Conservation (phyloP, 2,113 vertebrate genomes). For the Terrapene triunguis region DNA sequence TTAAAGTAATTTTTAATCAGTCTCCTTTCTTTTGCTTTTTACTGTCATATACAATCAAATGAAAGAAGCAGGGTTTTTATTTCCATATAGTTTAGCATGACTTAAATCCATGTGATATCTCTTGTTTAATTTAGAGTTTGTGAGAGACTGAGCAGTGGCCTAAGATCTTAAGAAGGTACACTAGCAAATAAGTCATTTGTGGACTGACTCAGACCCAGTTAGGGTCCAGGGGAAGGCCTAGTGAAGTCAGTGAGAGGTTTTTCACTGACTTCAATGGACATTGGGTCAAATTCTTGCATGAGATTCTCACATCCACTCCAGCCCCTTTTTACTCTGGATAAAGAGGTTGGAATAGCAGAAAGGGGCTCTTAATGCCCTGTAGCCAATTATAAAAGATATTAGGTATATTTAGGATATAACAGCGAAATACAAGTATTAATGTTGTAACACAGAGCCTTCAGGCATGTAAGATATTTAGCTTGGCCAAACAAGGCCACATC, state of each 20-base stretch:
- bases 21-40: neutral
- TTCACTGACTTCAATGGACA: neutral
- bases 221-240: neutral
- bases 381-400: neutral
- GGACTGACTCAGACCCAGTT: neutral
- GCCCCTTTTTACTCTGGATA: neutral
- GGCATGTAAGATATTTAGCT: neutral
- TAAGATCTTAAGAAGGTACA: neutral
- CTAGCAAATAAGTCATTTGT: neutral
- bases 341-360: neutral
- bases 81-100: neutral
- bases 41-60: neutral
- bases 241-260: neutral
- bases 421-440: neutral
- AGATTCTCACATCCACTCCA: neutral
- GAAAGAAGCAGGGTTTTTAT: neutral
- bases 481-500: neutral
- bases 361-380: neutral
- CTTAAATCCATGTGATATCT: neutral
- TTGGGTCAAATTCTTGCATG: neutral
- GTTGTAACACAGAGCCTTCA: neutral
- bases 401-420: neutral
- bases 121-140: neutral
- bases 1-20: neutral
- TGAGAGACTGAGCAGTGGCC: neutral